Percentiles rank a stretch among this genome's conserved stretches.
These are phyloP conservation scores for Sciurus carolinensis DNA, from an alignment of 2,797 vertebrate species.

Conservation along the genomic window DNA sequence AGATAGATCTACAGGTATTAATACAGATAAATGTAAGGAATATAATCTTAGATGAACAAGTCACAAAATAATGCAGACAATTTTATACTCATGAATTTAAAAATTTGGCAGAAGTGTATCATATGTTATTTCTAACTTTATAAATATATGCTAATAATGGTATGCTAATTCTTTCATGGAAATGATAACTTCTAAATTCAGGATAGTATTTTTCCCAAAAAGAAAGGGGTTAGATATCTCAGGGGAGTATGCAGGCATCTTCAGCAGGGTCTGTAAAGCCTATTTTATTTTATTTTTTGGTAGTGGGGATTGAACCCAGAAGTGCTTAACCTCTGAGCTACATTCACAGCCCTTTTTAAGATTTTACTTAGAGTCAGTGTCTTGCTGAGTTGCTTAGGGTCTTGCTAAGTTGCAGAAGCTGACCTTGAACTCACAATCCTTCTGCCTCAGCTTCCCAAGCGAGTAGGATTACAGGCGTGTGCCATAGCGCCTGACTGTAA, in stretches of 20 bases:
- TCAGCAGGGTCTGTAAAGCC: background rate
- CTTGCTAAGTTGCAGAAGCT: too few species aligned
- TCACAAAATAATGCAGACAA: background rate
- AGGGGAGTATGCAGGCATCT: background rate
- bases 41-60: background rate
- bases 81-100: constrained; percentile 26
- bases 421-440: too few species aligned
- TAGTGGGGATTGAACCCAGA: too few species aligned
- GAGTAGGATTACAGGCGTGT: too few species aligned
- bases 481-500: too few species aligned
- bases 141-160: background rate
- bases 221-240: background rate
- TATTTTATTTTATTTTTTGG: too few species aligned
- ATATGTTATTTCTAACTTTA: background rate
- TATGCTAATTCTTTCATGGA: background rate
- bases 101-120: background rate
- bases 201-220: background rate
- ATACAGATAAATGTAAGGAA: background rate
- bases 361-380: too few species aligned
- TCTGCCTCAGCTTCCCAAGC: too few species aligned
- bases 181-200: constrained; percentile 1
- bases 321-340: too few species aligned
- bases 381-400: too few species aligned
- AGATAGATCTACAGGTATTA: background rate
- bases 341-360: too few species aligned